Evolutionary conservation across 2,888 invertebrate species (phyloP), one percentile per base, ranked within the genome.

Genomic region (Lepidochitona cinerea): DNA sequence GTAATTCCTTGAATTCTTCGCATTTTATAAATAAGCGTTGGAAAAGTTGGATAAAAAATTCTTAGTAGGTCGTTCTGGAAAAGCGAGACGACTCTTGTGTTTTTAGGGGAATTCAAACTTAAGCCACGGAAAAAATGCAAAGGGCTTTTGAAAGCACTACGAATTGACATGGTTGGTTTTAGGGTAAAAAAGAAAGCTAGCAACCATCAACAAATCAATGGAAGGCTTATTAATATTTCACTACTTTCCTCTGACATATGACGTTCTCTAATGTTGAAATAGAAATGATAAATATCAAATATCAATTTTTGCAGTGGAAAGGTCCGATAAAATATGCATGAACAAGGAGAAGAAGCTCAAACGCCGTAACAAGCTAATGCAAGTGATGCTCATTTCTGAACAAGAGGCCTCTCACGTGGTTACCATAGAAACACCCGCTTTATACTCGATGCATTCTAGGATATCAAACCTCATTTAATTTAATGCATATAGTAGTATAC

Each of bases 221-320:
- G 18, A n/a, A 49, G 49, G n/a, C 49, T 18, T 23, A 59, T 59
- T 26, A 59, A 59, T 59, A 59, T 59, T 59, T 23, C 29, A 59
- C 14, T 14, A 26, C 26, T 29, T 59, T 59, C 29, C 32, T 9
- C 59, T 29, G 59, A 29, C 23, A 59, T 29, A 29, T 59, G 59
- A 59, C 4, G 59, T 29, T 29, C 59, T 59, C 59, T 59, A 59
- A 59, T 32, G 26, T 59, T 23, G 59, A 9, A 59, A 59, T 29
- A 59, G 32, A 29, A 29, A 26, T 26, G 59, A 59, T 59, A 59
- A 59, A 59, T 59, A 59, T 59, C 59, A 18, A 26, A 59, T 59
- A 59, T 59, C 59, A 59, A 59, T 59, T 59, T 59, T 59, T 59
- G 59, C 23, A 59, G 32, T 59, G 23, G 59, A 29, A 59, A 23